Percentiles rank a stretch among this genome's conserved stretches.
Conservation (phyloP, 92 coral and sea anemone species). For the Porites evermanni region DNA sequence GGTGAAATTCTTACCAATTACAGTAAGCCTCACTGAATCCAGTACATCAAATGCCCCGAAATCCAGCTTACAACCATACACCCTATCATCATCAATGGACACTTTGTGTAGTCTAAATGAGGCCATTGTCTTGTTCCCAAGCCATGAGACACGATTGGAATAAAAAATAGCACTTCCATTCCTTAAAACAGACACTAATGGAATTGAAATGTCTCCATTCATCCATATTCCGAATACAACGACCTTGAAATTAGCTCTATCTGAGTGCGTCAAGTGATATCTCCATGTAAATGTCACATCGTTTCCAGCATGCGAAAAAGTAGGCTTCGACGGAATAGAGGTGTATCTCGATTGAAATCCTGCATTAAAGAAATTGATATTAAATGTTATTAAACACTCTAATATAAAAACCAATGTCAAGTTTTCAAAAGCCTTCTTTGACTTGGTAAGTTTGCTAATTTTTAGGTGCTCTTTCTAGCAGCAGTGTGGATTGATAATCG, state of each 20-base stretch:
- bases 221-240: slow-evolving; percentile 37
- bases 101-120: slow-evolving; percentile 30
- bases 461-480: no score
- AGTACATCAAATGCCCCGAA: slow-evolving; percentile 15
- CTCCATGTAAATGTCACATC: slow-evolving; percentile 53
- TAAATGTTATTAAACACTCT: no score
- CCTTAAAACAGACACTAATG: slow-evolving; percentile 10
- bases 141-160: slow-evolving; percentile 14
- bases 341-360: slow-evolving; percentile 45
- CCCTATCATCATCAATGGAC: slow-evolving; percentile 4
- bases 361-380: background rate
- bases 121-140: slow-evolving; percentile 23
- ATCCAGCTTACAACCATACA: slow-evolving; percentile 35
- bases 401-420: no score
- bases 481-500: no score
- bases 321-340: slow-evolving; percentile 46
- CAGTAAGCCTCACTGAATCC: slow-evolving; percentile 35
- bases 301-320: slow-evolving; percentile 29
- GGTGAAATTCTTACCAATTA: slow-evolving; percentile 32
- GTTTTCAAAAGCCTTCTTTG: no score
- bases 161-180: slow-evolving; percentile 4
- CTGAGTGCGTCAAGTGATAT: slow-evolving; percentile 21
- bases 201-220: slow-evolving; percentile 36
- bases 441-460: no score
- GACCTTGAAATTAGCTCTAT: slow-evolving; percentile 14